Evolutionary conservation across 2,888 invertebrate genomes (phyloP), one percentile per base, ranked within the genome.

Genomic region (Phyto melanocephala): DNA sequence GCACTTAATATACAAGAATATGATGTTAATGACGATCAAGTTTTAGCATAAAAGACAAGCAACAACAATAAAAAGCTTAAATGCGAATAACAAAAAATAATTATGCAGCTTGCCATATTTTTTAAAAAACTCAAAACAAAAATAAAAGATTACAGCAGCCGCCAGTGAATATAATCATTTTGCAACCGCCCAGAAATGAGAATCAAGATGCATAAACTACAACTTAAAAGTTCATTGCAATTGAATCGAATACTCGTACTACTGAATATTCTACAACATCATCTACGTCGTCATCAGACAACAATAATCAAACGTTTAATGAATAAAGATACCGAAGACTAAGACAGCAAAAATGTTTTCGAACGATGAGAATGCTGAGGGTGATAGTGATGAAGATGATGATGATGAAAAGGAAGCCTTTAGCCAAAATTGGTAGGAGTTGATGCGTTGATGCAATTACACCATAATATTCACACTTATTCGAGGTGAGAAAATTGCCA

Each of bases 381-480:
- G 10, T 33, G 65, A 28, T 42, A 67, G 50, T 35, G 24, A 52
- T 54, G 40, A 54, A 22, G 77, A 28, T 71, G 24, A 50, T 20
- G 47, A 78, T 50, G 78, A 77, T 56, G 78, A 76, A 60, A 67
- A 79, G 56, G 76, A 67, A 68, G 86, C 87, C 88, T 85, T 86
- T 86, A 86, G 87, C 87, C 85, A 86, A 89, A 90, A 88, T 90
- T 90, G 90, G 89, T 90, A 89, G 89, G 89, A 89, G 90, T 90
- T 90, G 91, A 88, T 90, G 89, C 90, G 90, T 90, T 90, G 90
- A 90, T 90, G 90, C 90, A 90, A 90, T 90, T 90, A 90, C 90
- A 90, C 91, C 90, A 90, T 91, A 91, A 91, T 91, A 91, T 91
- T 91, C 91, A 91, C 91, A 91, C 91, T 91, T 91, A 90, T 80